Conservation (phyloP, 2,888 invertebrate genomes). For the Desoria tigrina region DNA sequence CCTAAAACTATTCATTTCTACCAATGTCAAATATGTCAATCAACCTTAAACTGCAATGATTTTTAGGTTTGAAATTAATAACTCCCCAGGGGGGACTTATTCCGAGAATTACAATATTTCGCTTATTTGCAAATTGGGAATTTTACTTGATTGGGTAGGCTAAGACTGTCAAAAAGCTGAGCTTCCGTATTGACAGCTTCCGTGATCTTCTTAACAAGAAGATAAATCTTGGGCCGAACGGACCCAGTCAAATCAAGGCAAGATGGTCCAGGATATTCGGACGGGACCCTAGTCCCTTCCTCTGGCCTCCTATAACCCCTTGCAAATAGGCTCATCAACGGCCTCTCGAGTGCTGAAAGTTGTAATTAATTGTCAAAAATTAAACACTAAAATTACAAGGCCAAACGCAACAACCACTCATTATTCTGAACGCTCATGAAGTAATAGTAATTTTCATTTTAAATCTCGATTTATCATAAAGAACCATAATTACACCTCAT, state of each 20-base stretch:
- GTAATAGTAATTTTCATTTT: too few species aligned
- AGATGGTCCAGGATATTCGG: constrained; percentile 23
- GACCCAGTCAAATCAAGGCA: constrained; percentile 42
- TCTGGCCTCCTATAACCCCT: constrained; percentile 25
- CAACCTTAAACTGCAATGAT: too few species aligned
- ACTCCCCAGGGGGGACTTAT: too few species aligned
- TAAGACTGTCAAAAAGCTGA: constrained; percentile 44
- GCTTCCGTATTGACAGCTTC: constrained; percentile 48
- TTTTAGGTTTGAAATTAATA: too few species aligned
- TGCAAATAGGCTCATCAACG: constrained; percentile 47
- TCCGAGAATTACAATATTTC: too few species aligned
- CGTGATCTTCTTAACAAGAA: constrained; percentile 46
- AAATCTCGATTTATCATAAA: too few species aligned
- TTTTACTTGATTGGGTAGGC: constrained; percentile 51
- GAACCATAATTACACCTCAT: too few species aligned
- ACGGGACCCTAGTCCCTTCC: constrained; percentile 10
- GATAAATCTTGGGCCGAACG: constrained; percentile 48
- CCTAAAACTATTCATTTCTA: not conserved
- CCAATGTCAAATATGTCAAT: not conserved
- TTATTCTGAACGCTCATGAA: too few species aligned
- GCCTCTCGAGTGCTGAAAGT: constrained; percentile 41
- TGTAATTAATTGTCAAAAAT: not conserved
- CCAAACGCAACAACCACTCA: constrained; percentile 1
- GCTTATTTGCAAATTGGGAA: too few species aligned
- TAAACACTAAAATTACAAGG: constrained; percentile 18